phyloP scores from a whole-genome alignment of 2,113 vertebrate species.

The Sebastes fasciatus region DNA sequence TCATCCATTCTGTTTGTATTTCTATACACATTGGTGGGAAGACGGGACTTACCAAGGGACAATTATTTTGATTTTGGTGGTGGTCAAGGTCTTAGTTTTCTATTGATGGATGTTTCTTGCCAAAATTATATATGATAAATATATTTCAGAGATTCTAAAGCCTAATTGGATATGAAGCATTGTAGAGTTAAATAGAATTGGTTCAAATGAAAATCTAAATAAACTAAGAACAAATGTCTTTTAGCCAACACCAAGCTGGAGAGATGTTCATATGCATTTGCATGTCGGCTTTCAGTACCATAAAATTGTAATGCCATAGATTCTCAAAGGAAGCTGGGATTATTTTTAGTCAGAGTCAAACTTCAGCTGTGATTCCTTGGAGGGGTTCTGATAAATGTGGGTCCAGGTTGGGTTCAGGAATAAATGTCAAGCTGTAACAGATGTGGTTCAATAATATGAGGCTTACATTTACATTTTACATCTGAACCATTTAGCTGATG shows the following conservation, averaged over 20 bases:
- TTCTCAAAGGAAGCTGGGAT: neutral
- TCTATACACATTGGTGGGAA: neutral
- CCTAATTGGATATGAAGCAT: neutral
- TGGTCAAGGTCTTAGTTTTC: neutral
- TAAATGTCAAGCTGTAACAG: conserved; percentile 21
- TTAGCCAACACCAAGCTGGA: neutral
- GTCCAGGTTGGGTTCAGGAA: conserved; percentile 16
- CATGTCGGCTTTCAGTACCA: neutral
- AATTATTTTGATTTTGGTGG: neutral
- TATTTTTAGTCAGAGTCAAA: conserved; percentile 19
- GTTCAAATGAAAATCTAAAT: neutral
- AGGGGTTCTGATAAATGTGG: conserved; percentile 30
- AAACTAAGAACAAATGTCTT: neutral
- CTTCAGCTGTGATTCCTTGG: conserved; percentile 14
- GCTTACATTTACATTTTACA: conserved; percentile 16
- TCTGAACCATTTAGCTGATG: no score
- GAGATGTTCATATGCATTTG: neutral
- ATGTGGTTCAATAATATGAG: conserved; percentile 15
- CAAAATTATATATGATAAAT: neutral
- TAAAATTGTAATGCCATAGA: neutral
- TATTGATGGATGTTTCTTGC: neutral
- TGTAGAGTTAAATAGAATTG: neutral
- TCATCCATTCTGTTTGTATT: neutral
- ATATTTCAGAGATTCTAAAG: neutral
- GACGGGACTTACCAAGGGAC: neutral